Percentiles rank a stretch among this genome's conserved stretches.
phyloP scores from a whole-genome alignment of 2,888 invertebrate species.

The Eubasilissa splendida region DNA sequence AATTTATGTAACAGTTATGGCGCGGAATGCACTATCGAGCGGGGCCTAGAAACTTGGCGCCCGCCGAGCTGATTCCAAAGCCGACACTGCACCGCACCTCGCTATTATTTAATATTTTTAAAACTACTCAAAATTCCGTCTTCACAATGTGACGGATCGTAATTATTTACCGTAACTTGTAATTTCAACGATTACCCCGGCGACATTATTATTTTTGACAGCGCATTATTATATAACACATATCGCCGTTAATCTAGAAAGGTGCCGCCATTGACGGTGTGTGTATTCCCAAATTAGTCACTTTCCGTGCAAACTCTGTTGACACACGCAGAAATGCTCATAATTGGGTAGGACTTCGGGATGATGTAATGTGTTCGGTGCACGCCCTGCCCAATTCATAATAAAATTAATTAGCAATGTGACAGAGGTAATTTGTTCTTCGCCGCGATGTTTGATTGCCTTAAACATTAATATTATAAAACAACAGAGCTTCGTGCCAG shows the following conservation, averaged over 20 bases:
- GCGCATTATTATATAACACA: neutral
- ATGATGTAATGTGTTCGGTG: conserved; percentile 1
- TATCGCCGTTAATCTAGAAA: neutral
- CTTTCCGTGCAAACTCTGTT: conserved; percentile 6
- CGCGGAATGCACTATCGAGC: no score
- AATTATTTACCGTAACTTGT: neutral
- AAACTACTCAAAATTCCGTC: neutral
- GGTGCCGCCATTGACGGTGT: conserved; percentile 7
- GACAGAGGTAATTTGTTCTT: neutral
- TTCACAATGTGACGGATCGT: neutral
- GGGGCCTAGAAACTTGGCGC: no score
- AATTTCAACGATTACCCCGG: neutral
- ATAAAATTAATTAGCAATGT: neutral
- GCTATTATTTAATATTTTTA: no score
- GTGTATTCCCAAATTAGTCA: neutral
- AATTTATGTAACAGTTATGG: no score
- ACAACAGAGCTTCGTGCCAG: no score
- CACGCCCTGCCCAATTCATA: neutral
- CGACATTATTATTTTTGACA: conserved; percentile 7
- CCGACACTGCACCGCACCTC: no score
- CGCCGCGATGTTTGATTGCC: no score
- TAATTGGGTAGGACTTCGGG: conserved; percentile 32
- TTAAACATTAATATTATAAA: no score
- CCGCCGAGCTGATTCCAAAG: no score
- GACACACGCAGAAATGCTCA: conserved; percentile 11